Percentiles rank a stretch among this genome's conserved stretches.
phyloP scores from a whole-genome alignment of 1,140 invertebrate species.

The Teleogryllus occipitalis region DNA sequence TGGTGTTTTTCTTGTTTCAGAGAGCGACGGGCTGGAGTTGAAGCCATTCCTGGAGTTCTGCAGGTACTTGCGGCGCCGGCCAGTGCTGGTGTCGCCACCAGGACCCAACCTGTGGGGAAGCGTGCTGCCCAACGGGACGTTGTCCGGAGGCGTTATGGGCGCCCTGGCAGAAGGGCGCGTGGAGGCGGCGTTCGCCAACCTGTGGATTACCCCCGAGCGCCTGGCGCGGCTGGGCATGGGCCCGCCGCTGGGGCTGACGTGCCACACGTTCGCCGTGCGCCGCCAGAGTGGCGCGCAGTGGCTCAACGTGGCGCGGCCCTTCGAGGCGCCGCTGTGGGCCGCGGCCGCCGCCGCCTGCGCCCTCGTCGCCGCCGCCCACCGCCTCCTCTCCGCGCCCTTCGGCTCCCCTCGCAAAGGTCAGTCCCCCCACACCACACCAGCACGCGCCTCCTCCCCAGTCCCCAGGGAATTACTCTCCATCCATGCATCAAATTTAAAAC shows the following conservation, averaged over 20 bases:
- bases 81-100: neutral
- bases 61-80: neutral
- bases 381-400: neutral
- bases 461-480: no score
- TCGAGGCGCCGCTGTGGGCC: neutral
- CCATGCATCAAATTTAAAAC: no score
- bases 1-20: no score
- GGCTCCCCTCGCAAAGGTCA: no score
- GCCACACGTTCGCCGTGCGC: constrained; percentile 7
- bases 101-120: neutral
- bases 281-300: neutral
- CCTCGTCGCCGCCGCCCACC: no score
- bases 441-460: no score
- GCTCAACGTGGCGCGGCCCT: neutral
- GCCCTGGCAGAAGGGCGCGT: neutral
- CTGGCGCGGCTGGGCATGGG: neutral
- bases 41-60: neutral
- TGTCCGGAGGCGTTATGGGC: neutral
- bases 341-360: neutral
- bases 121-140: neutral
- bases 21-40: neutral
- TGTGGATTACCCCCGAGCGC: neutral
- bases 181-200: neutral
- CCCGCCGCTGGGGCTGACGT: neutral
- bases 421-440: no score